phyloP scores from a whole-genome alignment of 1,140 invertebrate genomes.

The Fopius arisanus region DNA sequence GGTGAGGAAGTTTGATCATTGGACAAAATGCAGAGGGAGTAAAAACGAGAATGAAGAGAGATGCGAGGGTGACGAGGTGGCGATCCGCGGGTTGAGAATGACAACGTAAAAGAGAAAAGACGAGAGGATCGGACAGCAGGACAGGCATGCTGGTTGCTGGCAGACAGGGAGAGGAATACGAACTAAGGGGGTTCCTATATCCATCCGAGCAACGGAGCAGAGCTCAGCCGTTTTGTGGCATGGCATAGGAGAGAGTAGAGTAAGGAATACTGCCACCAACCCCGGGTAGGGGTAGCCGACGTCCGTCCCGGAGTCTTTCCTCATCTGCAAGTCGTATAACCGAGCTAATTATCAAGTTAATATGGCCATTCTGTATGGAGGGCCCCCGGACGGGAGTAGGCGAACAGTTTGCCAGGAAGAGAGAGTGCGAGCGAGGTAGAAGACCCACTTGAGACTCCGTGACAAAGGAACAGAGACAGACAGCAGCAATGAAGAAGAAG shows the following conservation, averaged over 20 bases:
- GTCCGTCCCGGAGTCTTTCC: constrained; percentile 72
- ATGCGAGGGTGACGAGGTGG: not conserved
- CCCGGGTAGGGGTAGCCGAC: constrained; percentile 66
- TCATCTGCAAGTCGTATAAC: constrained; percentile 91
- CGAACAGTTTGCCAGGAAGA: constrained; percentile 41
- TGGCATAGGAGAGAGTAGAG: constrained; percentile 69
- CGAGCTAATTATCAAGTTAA: constrained; percentile 90
- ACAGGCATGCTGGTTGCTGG: constrained; percentile 53
- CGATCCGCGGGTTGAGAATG: constrained; percentile 13
- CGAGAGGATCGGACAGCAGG: constrained; percentile 17
- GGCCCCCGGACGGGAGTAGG: constrained; percentile 54
- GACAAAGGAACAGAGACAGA: not conserved
- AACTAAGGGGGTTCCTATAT: constrained; percentile 64
- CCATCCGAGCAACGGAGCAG: constrained; percentile 67
- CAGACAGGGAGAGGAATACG: constrained; percentile 65
- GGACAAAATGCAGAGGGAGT: not conserved
- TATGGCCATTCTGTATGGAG: constrained; percentile 78
- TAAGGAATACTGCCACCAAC: constrained; percentile 64
- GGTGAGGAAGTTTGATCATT: constrained; percentile 11
- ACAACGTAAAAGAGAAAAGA: constrained; percentile 7
- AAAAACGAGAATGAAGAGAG: not conserved
- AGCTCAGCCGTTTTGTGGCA: constrained; percentile 63
- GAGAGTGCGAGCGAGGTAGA: constrained; percentile 36
- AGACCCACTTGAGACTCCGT: constrained; percentile 25
- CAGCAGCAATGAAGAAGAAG: not conserved